phyloP scores from a whole-genome alignment of 2,797 vertebrate genomes.

The Lepus townsendii region DNA sequence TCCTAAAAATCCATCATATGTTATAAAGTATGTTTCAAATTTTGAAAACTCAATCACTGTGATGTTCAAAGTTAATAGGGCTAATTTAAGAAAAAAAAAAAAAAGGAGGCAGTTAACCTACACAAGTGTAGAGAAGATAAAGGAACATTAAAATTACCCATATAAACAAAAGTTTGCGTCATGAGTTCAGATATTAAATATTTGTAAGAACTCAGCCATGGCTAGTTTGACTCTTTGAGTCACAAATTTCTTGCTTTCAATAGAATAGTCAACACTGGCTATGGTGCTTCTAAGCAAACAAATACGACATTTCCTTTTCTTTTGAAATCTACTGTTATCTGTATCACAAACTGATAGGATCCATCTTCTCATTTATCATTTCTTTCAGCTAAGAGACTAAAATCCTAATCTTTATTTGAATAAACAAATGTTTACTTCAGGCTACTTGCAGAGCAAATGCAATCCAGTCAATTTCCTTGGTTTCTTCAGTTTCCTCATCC shows the following conservation, averaged over 20 bases:
- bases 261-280: not conserved
- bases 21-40: not conserved
- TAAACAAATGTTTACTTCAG: not conserved
- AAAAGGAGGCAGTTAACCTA: not conserved
- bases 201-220: not conserved
- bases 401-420: not conserved
- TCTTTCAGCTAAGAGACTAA: not conserved
- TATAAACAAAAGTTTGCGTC: not conserved
- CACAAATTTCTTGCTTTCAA: not conserved
- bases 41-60: not conserved
- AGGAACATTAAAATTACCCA: not conserved
- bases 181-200: not conserved
- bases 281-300: not conserved
- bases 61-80: not conserved
- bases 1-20: not conserved
- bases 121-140: not conserved
- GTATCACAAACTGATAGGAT: not conserved
- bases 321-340: not conserved
- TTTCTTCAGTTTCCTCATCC: rapidly evolving
- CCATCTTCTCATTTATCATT: not conserved
- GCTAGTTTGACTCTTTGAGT: not conserved
- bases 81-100: not conserved
- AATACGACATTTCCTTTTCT: not conserved
- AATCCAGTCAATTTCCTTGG: not conserved
- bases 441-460: not conserved